Evolutionary conservation across 2,113 vertebrate genomes (phyloP), one percentile per base, ranked within the genome.

Genomic region (Alosa alosa): DNA sequence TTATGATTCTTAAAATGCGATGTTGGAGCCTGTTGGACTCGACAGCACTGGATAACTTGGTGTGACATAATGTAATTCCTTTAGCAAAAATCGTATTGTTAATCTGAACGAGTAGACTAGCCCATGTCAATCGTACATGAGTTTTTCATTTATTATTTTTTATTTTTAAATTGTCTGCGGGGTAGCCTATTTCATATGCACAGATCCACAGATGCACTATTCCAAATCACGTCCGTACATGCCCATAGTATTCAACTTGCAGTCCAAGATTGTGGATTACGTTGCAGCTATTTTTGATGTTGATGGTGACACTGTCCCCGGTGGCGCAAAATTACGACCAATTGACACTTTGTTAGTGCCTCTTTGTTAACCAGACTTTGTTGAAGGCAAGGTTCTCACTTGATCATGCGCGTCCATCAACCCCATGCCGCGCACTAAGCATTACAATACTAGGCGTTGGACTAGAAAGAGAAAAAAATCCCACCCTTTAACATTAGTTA

Each of bases 361-460:
- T 75, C 86, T 92, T 96, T 96, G 93, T 95, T 90, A 95, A 95
- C 94, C 86, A 91, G 91, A 93, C 46, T n/a, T 83, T 82, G 87
- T 86, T 89, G 89, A 84, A 90, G 90, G 91, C 89, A 91, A 90
- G 89, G 86, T 86, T 94, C 90, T 86, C 88, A 90, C 90, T 88
- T 86, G 88, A 89, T 89, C 90, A 89, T 92, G 93, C 90, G 90
- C 91, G 89, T 93, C 91, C 92, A 88, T 91, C 92, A 91, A 85
- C 89, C 89, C 89, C 93, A 88, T 86, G 92, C 94, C 93, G 93
- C 88, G 94, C 91, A 89, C 90, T 91, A 93, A 89, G 89, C 91
- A 92, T 93, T 88, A 93, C 91, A 94, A 95, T 95, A 89, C 72
- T 81, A 78, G 72, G 72, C 72, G 72, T 78, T 31, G 13, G 72